Conservation (phyloP, 1,140 invertebrate species). For the Vanessa tameamea region DNA sequence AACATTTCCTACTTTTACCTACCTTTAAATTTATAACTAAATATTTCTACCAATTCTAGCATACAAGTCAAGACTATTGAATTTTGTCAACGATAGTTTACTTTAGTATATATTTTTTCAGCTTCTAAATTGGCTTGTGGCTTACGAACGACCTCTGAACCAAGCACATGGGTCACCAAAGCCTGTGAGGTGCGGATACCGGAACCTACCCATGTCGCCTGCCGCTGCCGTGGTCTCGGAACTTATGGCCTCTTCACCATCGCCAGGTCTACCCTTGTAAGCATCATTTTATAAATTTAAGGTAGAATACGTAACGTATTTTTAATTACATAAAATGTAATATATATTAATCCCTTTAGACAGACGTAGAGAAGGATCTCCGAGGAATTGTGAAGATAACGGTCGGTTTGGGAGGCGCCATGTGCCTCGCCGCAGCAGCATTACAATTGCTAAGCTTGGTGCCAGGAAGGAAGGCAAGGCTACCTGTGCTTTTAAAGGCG, state of each 20-base stretch:
- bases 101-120: constrained; percentile 21
- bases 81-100: no score
- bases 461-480: constrained; percentile 46
- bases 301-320: no score
- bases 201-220: constrained; percentile 56
- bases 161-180: constrained; percentile 55
- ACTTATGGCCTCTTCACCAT: constrained; percentile 66
- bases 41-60: background rate
- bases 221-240: constrained; percentile 61
- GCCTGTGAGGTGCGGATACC: constrained; percentile 65
- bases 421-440: constrained; percentile 64
- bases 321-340: no score
- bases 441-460: constrained; percentile 58
- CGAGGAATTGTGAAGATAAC: constrained; percentile 67
- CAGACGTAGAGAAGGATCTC: constrained; percentile 67
- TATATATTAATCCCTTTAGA: constrained; percentile 40
- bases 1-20: background rate
- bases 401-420: constrained; percentile 60
- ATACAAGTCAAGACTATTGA: no score
- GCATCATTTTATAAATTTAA: constrained; percentile 26
- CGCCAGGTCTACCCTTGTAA: constrained; percentile 64
- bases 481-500: constrained; percentile 59
- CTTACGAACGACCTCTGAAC: constrained; percentile 51
- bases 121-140: constrained; percentile 67
- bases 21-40: background rate